Conservation (phyloP, 1,140 invertebrate genomes). For the Drosophila bocqueti region DNA sequence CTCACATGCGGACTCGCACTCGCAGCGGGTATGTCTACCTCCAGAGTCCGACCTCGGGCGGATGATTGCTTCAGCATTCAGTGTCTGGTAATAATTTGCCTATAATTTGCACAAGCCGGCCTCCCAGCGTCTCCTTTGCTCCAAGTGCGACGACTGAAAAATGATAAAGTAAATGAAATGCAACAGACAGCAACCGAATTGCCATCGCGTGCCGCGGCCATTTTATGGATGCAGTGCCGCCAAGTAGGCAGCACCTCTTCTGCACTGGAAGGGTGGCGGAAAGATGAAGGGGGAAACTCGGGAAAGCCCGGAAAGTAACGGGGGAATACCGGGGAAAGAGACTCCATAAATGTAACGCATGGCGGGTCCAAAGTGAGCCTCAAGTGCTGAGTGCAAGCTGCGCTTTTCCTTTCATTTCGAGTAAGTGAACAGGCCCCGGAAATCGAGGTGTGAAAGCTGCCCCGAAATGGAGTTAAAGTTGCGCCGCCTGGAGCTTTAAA, state of each 20-base stretch:
- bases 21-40: slow-evolving; percentile 4
- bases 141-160: slow-evolving; percentile 52
- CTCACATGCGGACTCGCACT: slow-evolving; percentile 16
- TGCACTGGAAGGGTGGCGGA: no score
- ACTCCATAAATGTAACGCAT: slow-evolving; percentile 57
- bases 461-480: slow-evolving; percentile 26
- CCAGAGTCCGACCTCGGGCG: slow-evolving; percentile 19
- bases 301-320: no score
- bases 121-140: neutral
- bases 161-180: slow-evolving; percentile 78
- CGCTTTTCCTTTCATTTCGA: slow-evolving; percentile 24
- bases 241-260: slow-evolving; percentile 2
- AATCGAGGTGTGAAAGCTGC: slow-evolving; percentile 51
- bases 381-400: slow-evolving; percentile 63
- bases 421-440: slow-evolving; percentile 58
- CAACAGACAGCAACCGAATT: slow-evolving; percentile 64
- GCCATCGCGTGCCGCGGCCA: slow-evolving; percentile 31
- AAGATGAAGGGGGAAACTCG: slow-evolving; percentile 1
- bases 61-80: slow-evolving; percentile 76
- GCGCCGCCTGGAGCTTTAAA: neutral
- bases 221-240: slow-evolving; percentile 29
- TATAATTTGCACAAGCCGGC: slow-evolving; percentile 63
- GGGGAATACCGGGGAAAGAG: slow-evolving; percentile 5
- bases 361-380: slow-evolving; percentile 65
- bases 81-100: slow-evolving; percentile 76